Base-by-base conservation (phyloP, 2,113 vertebrate genomes). In the Mormyrus iriodes region DNA sequence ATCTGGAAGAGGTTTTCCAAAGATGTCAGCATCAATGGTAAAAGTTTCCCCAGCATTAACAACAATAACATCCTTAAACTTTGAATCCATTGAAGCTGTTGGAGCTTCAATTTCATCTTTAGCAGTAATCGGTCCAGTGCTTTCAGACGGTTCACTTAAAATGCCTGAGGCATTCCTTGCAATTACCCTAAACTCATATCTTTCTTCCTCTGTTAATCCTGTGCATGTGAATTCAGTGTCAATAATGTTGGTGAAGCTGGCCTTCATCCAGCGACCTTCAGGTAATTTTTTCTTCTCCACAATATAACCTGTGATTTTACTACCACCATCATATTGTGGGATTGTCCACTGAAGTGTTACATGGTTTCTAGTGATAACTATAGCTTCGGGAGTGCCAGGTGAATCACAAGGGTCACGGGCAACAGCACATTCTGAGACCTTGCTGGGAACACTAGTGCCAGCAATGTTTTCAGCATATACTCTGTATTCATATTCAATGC, bases 51-150 rank as follows among this genome's bases (percentile, higher is more conserved):
- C 97, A 88, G 98, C 98, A 90, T 92, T 96, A 91, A 99, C 98
- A 91, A 97, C 89, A 69, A 97, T 97, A 35, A 97, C 91, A 93
- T 99, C 97, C 94, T 97, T 98, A 89, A 98, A 99, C 92, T 98
- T 99, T 88, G 98, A 96, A 95, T 99, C 98, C 93, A 99, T 83
- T 19, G 96, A 97, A 91, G 96, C 97, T 82, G 93, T 96, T 84
- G 98, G 98, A 90, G 97, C 96, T 93, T 98, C 98, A 93, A 99
- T 98, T 95, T 99, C 98, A 96, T 99, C 98, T 95, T 97, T 97
- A 87, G 98, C 98, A 91, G 98, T 99, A 92, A 99, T 98, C 91
- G 97, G 95, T 31, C 98, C 98, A 88, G 97, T 98, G 91, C 97
- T 97, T 93, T 97, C 96, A 94, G 98, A 99, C 39, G 98, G 98